phyloP scores from a whole-genome alignment of 2,888 invertebrate genomes.

The Teleogryllus oceanicus region DNA sequence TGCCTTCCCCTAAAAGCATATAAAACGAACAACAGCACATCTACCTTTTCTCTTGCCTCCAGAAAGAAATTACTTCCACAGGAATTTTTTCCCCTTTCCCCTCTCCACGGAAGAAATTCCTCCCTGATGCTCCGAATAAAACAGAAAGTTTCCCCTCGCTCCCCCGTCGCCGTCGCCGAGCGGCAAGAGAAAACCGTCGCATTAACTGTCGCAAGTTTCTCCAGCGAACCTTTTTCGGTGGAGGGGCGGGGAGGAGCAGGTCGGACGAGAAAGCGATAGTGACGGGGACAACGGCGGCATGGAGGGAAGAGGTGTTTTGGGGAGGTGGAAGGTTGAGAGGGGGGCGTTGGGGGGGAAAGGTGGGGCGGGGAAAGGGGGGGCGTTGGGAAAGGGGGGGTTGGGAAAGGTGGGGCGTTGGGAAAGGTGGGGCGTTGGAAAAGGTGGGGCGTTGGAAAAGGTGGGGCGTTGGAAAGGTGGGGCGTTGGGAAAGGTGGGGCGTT shows the following conservation, averaged over 20 bases:
- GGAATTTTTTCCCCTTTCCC: background rate
- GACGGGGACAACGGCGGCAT: too few species aligned
- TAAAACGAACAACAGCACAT: background rate
- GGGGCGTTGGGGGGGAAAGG: too few species aligned
- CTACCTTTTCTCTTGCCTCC: background rate
- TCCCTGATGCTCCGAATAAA: background rate
- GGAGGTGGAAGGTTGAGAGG: too few species aligned
- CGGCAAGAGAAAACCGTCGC: background rate
- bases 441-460: too few species aligned
- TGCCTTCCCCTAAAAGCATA: slow-evolving; percentile 18
- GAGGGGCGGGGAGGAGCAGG: background rate
- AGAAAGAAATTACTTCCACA: background rate
- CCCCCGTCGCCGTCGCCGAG: background rate
- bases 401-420: too few species aligned
- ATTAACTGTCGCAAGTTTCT: slow-evolving; percentile 2
- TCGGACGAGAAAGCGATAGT: background rate
- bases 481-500: too few species aligned
- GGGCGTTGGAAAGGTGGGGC: too few species aligned
- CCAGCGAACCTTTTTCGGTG: background rate
- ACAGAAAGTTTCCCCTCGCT: background rate
- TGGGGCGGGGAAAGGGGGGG: too few species aligned
- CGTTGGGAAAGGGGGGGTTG: too few species aligned
- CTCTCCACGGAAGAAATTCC: background rate
- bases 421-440: too few species aligned
- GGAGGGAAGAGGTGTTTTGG: too few species aligned